Evolutionary conservation across 2,888 invertebrate species (phyloP).

Genomic region (Atethmia centrago): DNA sequence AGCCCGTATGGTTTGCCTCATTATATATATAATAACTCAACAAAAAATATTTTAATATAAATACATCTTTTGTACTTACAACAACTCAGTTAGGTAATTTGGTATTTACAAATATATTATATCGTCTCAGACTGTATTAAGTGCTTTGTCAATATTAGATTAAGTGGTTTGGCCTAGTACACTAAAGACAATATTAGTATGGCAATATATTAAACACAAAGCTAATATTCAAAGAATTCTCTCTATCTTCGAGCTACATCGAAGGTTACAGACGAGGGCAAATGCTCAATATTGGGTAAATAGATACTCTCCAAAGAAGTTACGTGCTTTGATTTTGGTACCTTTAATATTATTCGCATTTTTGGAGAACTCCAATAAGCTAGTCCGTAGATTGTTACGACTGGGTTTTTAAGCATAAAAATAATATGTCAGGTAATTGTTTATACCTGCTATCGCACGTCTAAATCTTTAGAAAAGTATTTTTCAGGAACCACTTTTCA

Average conservation of each 20-base stretch:
- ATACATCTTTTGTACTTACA: background rate
- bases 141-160: background rate
- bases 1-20: background rate
- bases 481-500: background rate
- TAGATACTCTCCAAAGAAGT: conserved; percentile 33
- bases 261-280: conserved; percentile 42
- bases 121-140: background rate
- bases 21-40: too few relatives aligned
- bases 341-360: conserved; percentile 26
- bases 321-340: conserved; percentile 51
- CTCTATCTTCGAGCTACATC: background rate
- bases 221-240: conserved; percentile 36
- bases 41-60: too few relatives aligned
- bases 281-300: conserved; percentile 40
- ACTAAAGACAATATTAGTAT: conserved; percentile 17
- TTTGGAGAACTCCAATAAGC: conserved; percentile 23
- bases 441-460: background rate
- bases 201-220: conserved; percentile 24
- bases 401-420: background rate
- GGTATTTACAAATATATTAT: background rate
- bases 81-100: background rate
- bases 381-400: background rate
- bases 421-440: background rate
- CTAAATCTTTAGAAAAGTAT: background rate
- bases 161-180: conserved; percentile 6